phyloP scores from a whole-genome alignment of 2,888 invertebrate genomes.

The Saturnia japonica region DNA sequence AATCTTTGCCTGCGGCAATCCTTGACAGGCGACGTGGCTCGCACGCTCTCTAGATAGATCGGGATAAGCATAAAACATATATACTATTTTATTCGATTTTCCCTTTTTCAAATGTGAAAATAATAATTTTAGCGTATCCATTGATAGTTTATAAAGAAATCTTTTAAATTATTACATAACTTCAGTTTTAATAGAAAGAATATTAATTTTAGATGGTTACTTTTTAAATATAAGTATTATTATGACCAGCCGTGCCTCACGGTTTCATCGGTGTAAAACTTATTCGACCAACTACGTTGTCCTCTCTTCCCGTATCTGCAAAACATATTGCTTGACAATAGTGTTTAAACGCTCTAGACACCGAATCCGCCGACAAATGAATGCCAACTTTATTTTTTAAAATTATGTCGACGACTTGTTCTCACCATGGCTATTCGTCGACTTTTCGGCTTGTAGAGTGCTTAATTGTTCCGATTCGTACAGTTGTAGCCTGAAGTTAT shows the following conservation, averaged over 20 bases:
- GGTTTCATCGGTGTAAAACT: too few species aligned
- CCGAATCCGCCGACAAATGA: too few species aligned
- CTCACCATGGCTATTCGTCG: too few species aligned
- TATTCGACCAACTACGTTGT: constrained; percentile 26
- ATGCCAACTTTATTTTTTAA: too few species aligned
- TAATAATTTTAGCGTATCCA: neutral
- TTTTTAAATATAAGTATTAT: constrained; percentile 42
- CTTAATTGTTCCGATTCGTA: too few species aligned
- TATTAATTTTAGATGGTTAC: constrained; percentile 26
- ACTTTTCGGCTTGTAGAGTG: too few species aligned
- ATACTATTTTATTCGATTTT: constrained; percentile 39
- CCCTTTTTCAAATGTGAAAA: neutral
- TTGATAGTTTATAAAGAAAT: neutral
- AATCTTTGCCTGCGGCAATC: constrained; percentile 49
- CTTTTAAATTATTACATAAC: neutral
- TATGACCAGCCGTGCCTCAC: too few species aligned
- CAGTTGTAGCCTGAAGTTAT: too few species aligned
- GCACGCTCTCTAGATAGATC: constrained; percentile 60
- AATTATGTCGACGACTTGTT: too few species aligned
- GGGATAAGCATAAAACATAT: constrained; percentile 56
- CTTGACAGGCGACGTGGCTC: constrained; percentile 65
- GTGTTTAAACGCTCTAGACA: too few species aligned
- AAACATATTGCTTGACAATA: too few species aligned
- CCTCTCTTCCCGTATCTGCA: too few species aligned
- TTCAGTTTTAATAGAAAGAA: constrained; percentile 29